These are phyloP conservation scores for Cheilinus undulatus DNA, from an alignment of 2,113 vertebrate species.

Conservation along the genomic window DNA sequence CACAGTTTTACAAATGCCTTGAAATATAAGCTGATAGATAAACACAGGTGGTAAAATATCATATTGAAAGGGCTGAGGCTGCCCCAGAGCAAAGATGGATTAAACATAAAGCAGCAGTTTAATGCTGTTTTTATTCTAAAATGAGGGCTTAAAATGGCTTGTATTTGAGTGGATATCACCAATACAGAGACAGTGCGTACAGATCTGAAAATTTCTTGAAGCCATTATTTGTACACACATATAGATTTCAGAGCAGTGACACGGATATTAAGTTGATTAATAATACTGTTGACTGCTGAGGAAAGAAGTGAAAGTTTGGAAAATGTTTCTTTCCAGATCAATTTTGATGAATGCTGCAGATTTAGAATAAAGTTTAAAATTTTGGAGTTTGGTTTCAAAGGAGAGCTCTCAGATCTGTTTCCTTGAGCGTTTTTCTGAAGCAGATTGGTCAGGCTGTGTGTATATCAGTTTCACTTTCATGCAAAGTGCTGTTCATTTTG, in stretches of 20 bases:
- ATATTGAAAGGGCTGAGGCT: no score
- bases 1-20: no score
- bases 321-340: slow-evolving; percentile 33
- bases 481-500: slow-evolving; percentile 71
- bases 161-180: no score
- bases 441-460: slow-evolving; percentile 55
- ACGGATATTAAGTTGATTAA: slow-evolving; percentile 13
- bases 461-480: slow-evolving; percentile 75
- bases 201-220: neutral
- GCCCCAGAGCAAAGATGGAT: no score
- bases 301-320: slow-evolving; percentile 1
- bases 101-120: no score
- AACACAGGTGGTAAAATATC: no score
- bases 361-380: slow-evolving; percentile 43
- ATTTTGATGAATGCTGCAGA: slow-evolving; percentile 51
- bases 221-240: slow-evolving; percentile 3
- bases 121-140: no score
- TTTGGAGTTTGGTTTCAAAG: slow-evolving; percentile 60
- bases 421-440: slow-evolving; percentile 53
- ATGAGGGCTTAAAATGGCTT: no score
- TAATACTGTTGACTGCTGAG: neutral
- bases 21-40: no score
- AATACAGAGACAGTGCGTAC: no score
- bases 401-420: slow-evolving; percentile 63
- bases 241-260: slow-evolving; percentile 8